Evolutionary conservation across 2,113 vertebrate genomes (phyloP).

Genomic region (Pedionomus torquatus): DNA sequence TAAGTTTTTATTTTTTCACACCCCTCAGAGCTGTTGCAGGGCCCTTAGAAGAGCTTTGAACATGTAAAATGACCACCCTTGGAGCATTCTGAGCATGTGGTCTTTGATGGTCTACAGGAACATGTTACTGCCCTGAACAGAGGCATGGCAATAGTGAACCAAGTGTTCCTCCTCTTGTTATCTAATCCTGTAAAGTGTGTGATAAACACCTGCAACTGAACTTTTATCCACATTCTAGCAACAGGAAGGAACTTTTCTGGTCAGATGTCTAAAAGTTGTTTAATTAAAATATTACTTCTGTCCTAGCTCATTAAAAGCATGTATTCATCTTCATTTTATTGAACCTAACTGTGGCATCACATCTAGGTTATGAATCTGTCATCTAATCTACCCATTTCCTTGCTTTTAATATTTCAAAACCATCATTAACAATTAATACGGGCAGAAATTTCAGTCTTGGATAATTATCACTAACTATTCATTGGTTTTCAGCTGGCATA

Average conservation of each 20-base stretch:
- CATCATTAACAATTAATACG: conserved; percentile 51
- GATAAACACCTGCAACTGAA: not conserved
- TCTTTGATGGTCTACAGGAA: not conserved
- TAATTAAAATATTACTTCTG: not conserved
- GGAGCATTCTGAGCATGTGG: not conserved
- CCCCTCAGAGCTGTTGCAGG: not conserved
- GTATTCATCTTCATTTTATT: conserved; percentile 42
- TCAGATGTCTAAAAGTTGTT: conserved; percentile 8
- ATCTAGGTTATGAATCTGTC: conserved; percentile 17
- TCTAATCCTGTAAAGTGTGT: not conserved
- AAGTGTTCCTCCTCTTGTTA: not conserved
- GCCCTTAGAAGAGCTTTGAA: not conserved
- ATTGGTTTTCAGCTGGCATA: conserved; percentile 6
- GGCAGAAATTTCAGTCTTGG: conserved; percentile 19
- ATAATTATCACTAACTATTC: conserved; percentile 49
- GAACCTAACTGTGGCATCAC: not conserved
- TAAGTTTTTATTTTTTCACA: not conserved
- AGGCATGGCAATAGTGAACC: not conserved
- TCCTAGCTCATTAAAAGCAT: conserved; percentile 24
- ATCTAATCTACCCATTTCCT: conserved; percentile 47
- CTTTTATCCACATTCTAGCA: not conserved
- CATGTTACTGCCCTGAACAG: not conserved
- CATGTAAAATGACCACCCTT: rapidly evolving
- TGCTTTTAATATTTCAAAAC: conserved; percentile 62
- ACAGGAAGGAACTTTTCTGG: not conserved